A percentile compares a stretch with the other conserved stretches of the same genome.
Evolutionary conservation across 2,797 vertebrate genomes (phyloP).

Genomic region (Epinephelus awoara): DNA sequence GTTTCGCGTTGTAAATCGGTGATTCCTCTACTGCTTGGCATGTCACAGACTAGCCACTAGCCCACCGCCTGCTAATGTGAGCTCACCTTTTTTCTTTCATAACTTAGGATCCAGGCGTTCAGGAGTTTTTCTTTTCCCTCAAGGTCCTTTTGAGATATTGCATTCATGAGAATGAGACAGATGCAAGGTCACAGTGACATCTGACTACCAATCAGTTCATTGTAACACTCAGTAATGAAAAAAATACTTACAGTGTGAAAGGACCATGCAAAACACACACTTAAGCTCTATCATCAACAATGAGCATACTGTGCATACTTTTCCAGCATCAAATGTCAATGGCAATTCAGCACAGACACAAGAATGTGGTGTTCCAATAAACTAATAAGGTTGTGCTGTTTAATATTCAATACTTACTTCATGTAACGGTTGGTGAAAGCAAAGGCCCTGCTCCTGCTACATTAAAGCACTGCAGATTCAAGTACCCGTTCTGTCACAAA

Average conservation of each 20-base stretch:
- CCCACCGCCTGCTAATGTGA: too few species aligned
- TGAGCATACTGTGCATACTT: not conserved
- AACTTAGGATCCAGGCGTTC: too few species aligned
- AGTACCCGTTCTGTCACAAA: slow-evolving; percentile 14
- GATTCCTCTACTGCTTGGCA: too few species aligned
- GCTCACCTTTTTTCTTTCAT: too few species aligned
- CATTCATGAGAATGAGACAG: too few species aligned
- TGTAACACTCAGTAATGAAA: too few species aligned
- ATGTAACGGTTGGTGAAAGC: not conserved
- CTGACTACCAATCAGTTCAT: too few species aligned
- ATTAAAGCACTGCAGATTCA: not conserved
- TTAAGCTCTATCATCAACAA: not conserved
- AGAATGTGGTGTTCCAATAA: not conserved
- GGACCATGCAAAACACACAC: not conserved
- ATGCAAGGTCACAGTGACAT: too few species aligned
- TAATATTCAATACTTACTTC: not conserved
- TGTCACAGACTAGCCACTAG: too few species aligned
- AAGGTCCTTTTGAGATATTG: too few species aligned
- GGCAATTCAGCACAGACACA: not conserved
- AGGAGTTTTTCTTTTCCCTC: too few species aligned
- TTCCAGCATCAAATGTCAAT: slow-evolving; percentile 1
- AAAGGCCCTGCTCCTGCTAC: not conserved
- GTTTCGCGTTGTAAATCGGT: too few species aligned
- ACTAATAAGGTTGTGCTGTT: not conserved
- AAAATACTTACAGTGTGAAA: not conserved